Evolutionary conservation across 2,888 invertebrate genomes (phyloP), one percentile per base, ranked within the genome.

Genomic region (Cantharis nigra): DNA sequence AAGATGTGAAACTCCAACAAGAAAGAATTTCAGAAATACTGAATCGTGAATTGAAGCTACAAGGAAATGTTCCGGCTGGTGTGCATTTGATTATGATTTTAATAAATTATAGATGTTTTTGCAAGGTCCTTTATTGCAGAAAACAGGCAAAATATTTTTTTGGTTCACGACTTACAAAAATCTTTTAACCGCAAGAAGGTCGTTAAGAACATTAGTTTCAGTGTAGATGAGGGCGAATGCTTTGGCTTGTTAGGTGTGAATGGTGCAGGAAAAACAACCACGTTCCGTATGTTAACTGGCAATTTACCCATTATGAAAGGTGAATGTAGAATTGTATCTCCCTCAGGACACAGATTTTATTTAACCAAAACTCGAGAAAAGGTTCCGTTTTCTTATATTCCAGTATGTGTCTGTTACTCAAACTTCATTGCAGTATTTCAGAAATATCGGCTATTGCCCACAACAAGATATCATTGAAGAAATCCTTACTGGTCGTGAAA

Each of bases 201-300:
- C 4, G 86, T 87, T 0, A 83, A 84, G 33, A 92, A 92, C n/a
- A 86, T 95, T 73, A 92, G 91, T 84, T 93, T 96, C 85, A 91
- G 92, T 0, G 92, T 95, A 7, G 91, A 90, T 67, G 80, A 81
- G 85, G 94, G 94, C 3, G 95, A 96, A 87, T 96, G 96, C 84
- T 95, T 96, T 85, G 96, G 96, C 0, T 89, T 96, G 28, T 89
- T 96, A 74, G 96, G 96, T 0, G 93, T 95, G n/a, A 96, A 96
- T 87, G 96, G 96, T 13, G 96, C 96, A 0, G 96, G 96, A 9
- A 96, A 96, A 87, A 94, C 95, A 0, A 94, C 93, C 3, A 95
- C 96, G 0, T 97, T 97, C 88, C 93, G 93, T 87, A 94, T 96
- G 93, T 89, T 97, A 72, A 94, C 96, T 0, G 93, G 93, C 0